A percentile compares a stretch with the other conserved stretches of the same genome.
These are phyloP conservation scores for Sebastes alutus DNA, from an alignment of 2,797 vertebrate genomes.

Conservation along the genomic window DNA sequence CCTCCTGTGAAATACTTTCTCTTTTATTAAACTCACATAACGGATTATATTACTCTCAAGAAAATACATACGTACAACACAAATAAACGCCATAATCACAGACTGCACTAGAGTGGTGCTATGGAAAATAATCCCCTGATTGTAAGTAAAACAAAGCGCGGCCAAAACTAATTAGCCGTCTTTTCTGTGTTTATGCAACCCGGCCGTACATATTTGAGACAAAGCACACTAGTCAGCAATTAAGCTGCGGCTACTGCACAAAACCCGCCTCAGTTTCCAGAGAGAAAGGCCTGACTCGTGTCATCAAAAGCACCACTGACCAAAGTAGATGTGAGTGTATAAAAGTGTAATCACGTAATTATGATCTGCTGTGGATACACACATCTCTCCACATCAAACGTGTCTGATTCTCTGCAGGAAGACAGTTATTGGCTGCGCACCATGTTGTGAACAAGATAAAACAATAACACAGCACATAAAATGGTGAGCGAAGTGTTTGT, in stretches of 20 bases:
- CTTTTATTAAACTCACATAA: background rate
- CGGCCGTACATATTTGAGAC: conserved; percentile 12
- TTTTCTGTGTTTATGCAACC: conserved; percentile 37
- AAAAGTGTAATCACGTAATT: conserved; percentile 1
- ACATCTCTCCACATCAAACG: conserved; percentile 21
- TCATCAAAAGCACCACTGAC: conserved; percentile 21
- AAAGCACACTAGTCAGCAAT: conserved; percentile 55
- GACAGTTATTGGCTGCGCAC: background rate
- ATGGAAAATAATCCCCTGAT: conserved; percentile 58
- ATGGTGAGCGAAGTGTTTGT: background rate
- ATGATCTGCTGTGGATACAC: conserved; percentile 8
- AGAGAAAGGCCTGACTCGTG: conserved; percentile 10
- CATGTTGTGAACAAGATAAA: background rate
- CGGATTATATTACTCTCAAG: conserved; percentile 9
- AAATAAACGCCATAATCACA: conserved; percentile 39
- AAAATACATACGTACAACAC: conserved; percentile 1
- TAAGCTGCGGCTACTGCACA: conserved; percentile 53
- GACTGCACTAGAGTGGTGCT: background rate
- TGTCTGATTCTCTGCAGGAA: background rate
- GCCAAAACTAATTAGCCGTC: conserved; percentile 45
- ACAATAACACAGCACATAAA: background rate
- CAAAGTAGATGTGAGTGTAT: background rate
- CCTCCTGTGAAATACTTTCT: conserved; percentile 8
- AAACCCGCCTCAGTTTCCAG: conserved; percentile 24
- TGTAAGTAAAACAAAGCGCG: conserved; percentile 57